These are phyloP conservation scores for Archips xylosteana DNA, from an alignment of 2,888 invertebrate genomes.

Conservation along the genomic window DNA sequence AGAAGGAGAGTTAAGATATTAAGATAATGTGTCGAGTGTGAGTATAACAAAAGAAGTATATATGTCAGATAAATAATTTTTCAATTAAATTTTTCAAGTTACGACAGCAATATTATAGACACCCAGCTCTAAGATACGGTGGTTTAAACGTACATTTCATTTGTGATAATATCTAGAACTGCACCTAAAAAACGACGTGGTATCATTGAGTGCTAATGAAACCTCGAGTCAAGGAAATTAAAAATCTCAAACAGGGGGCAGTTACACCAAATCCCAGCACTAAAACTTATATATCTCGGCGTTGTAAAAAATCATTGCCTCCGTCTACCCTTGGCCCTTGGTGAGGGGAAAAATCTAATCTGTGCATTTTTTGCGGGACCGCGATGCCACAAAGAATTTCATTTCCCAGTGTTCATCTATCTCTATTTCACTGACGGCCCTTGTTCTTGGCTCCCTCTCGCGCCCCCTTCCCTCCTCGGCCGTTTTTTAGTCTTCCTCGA, in stretches of 20 bases:
- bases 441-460: constrained; percentile 78
- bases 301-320: constrained; percentile 86
- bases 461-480: constrained; percentile 58
- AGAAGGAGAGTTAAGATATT: too few relatives aligned
- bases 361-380: constrained; percentile 86
- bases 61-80: too few relatives aligned
- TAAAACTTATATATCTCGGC: constrained; percentile 82
- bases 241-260: constrained; percentile 82
- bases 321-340: constrained; percentile 80
- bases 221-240: constrained; percentile 80
- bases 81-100: too few relatives aligned
- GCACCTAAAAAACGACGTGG: constrained; percentile 19
- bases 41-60: background rate
- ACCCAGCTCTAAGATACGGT: background rate
- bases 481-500: constrained; percentile 84
- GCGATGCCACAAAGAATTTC: constrained; percentile 87
- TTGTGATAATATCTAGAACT: constrained; percentile 28
- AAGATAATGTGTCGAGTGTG: background rate
- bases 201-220: constrained; percentile 51
- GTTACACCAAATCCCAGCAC: constrained; percentile 82
- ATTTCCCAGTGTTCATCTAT: constrained; percentile 87
- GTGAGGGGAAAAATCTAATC: constrained; percentile 85
- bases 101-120: background rate
- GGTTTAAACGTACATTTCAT: constrained; percentile 18
- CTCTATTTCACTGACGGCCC: constrained; percentile 86